Evolutionary conservation across 2,797 vertebrate genomes (phyloP), one percentile per base, ranked within the genome.

Genomic region (Onychomys leucogaster): DNA sequence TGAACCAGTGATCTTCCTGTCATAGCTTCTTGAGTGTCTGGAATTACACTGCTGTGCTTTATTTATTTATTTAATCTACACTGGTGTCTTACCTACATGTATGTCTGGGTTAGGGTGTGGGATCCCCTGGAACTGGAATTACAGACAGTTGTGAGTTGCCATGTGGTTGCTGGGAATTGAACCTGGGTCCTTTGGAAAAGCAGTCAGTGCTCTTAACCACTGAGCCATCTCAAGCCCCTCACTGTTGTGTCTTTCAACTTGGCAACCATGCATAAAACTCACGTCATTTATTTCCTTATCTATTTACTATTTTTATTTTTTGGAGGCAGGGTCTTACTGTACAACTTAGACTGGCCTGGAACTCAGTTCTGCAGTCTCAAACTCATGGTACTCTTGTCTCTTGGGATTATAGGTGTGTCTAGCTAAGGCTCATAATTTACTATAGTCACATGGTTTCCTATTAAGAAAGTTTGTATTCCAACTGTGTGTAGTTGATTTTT

Each of bases 221-320:
- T 49, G 43, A 49, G 75, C 29, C 46, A 77, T 77, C 27, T 77
- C 76, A 6, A 77, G 46, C 14, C 29, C 27, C 69, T 93, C 4
- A 16, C 63, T 94, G 82, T 76, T 93, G 6, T 59, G 41, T 93
- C 77, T 96, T 96, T 95, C 85, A 84, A 97, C 23, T 94, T 82
- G 17, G 14, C n/a, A 97, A 83, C 85, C 90, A 25, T 77, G 37
- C 37, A 55, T 52, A 97, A 86, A 37, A 32, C 77, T 94, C 37
- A 9, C 71, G 19, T 41, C 19, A 73, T 87, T 73, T 87, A 49
- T 32, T 52, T 85, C 34, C n/a, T 81, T 55, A 49, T 32, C 52
- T 80, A 55, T 5, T 59, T 37, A 57, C 37, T 86, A 52, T n/a
- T n/a, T 55, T 41, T 61, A 11, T 83, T 17, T 61, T 59, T 59